Evolutionary conservation across 2,888 invertebrate genomes (phyloP), one percentile per base, ranked within the genome.

Genomic region (Lepas anatifera): DNA sequence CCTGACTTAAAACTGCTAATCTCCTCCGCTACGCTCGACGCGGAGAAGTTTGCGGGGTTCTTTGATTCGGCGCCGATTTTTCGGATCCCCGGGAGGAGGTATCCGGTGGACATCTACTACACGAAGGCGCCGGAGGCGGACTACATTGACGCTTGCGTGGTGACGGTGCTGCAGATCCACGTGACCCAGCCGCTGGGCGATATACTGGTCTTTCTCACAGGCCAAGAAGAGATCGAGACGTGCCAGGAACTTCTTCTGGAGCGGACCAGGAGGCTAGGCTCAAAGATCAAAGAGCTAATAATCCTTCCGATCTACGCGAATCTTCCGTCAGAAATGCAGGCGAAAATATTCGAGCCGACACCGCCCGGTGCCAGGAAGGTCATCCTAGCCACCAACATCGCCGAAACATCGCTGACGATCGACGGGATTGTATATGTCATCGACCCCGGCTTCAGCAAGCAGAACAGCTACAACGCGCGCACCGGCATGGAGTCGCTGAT

Each of bases 101-200:
- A 92, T 83, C 97, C 98, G 2, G 99, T 99, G 0, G 94, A 99
- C 79, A 95, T 99, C 77, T 99, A 94, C 80, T 99, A 99, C 78
- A 99, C 99, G 0, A 95, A 96, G 83, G 97, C 98, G 0, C 99
- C 99, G 0, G 99, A 99, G 82, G 97, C 98, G 2, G 97, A 99
- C 83, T 99, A 98, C 80, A 89, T 99, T 67, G 97, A 99, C 80
- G 98, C 98, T 0, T 90, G 94, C 79, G 95, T 97, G n/a, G 94
- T 96, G 1, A 95, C 97, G 0, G 88, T 99, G 41, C 83, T 99
- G 74, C 99, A 99, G 82, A 99, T 99, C 75, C 99, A 99, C 81
- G 91, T 95, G 10, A 97, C 97, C 0, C 98, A 99, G 80, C 93
- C 96, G 0, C 81, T 89, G 29, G 99, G 99, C 2, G 99, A 99